Evolutionary conservation across 2,797 vertebrate species (phyloP), one percentile per base, ranked within the genome.

Genomic region (Rhabdophis nuchalis): DNA sequence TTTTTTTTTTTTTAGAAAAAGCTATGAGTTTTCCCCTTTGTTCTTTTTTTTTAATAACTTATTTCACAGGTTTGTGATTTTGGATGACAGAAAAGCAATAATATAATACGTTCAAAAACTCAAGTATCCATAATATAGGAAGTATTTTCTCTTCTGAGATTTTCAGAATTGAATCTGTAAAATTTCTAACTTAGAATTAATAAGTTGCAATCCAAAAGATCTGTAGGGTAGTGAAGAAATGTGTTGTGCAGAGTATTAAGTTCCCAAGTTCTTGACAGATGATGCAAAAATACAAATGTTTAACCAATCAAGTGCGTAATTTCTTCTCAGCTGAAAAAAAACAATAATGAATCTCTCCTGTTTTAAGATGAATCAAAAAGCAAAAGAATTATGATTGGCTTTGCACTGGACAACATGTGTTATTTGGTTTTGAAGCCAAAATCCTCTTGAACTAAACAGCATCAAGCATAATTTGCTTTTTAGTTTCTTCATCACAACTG

Each of bases 301-400:
- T 60, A 94, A 95, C 94, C 89, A 94, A 93, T 93, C 61, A 92
- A 89, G 93, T 85, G 36, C 93, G 94, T 93, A 61, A 95, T 94
- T 95, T 95, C 91, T 68, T 93, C 53, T 91, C 94, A 93, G 91
- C 93, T 94, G 90, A 93, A 95, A 93, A 95, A 95, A 95, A 96
- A 95, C 0, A 60, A 4, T 14, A 94, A 92, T n/a, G 93, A 96
- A 95, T 96, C 93, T 93, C 94, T 93, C 57, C 29, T 92, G 64
- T 95, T 95, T 95, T 93, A 92, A 64, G 93, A 60, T 93, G 94
- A 86, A 27, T 82, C 87, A 88, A 85, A 91, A 89, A 16, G 88
- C 56, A 88, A 23, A 29, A 85, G 64, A 85, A 56, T n/a, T 3
- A 53, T 25, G 57, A 52, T n/a, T 36, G 5, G 27, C 4, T 72